phyloP scores from a whole-genome alignment of 2,888 invertebrate genomes.

The Lasioglossum zephyrum region DNA sequence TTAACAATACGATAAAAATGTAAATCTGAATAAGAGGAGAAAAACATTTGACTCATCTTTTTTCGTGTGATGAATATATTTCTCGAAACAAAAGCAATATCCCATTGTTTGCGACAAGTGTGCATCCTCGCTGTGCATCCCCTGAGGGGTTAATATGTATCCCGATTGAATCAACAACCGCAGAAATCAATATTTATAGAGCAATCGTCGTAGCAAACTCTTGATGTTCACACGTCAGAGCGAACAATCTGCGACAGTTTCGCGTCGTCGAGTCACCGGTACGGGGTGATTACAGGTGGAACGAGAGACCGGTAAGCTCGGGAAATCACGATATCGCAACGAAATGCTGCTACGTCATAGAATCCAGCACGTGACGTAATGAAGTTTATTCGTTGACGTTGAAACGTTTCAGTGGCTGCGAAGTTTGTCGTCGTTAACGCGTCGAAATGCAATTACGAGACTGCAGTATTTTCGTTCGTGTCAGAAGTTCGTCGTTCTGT shows the following conservation, averaged over 20 bases:
- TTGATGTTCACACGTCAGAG: conserved; percentile 2
- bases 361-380: not conserved
- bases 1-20: not conserved
- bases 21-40: not conserved
- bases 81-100: not conserved
- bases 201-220: not conserved
- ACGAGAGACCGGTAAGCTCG: not conserved
- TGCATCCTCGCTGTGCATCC: not conserved
- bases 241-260: conserved; percentile 20
- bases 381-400: not conserved
- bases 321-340: not conserved
- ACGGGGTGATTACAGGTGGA: not conserved
- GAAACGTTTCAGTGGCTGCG: not conserved
- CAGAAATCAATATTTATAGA: conserved; percentile 1
- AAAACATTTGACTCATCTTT: not conserved
- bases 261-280: not conserved
- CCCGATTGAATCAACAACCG: not conserved
- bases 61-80: not conserved
- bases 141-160: not conserved
- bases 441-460: not conserved
- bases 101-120: not conserved
- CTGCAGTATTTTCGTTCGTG: not conserved
- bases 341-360: not conserved
- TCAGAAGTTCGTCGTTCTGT: not conserved
- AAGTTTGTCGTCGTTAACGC: not conserved